Percentiles rank a stretch among this genome's conserved stretches.
Conservation (phyloP, 2,888 invertebrate genomes). For the Rhamphomyia laevipes region DNA sequence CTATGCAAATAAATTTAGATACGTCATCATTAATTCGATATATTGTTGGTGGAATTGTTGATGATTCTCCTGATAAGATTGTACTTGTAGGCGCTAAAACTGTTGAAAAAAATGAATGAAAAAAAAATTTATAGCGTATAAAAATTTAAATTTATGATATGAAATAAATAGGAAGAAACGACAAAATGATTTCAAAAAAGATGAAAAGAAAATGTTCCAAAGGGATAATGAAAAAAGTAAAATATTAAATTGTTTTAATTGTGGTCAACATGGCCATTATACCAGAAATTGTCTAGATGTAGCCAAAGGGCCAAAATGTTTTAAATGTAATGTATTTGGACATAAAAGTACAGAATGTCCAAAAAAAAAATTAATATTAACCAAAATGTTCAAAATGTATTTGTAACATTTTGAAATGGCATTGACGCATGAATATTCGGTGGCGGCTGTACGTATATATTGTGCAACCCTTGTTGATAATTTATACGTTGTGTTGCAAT, state of each 20-base stretch:
- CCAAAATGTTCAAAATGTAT: not conserved
- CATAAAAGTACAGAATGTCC: constrained; percentile 13
- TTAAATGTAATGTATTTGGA: constrained; percentile 20
- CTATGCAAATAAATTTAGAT: constrained; percentile 1
- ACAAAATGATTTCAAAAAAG: not conserved
- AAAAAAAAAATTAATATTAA: not conserved
- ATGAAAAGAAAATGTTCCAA: not conserved
- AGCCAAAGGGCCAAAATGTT: constrained; percentile 22
- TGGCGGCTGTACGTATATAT: too few relatives aligned
- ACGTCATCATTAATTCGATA: constrained; percentile 1
- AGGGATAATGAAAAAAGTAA: not conserved
- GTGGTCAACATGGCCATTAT: constrained; percentile 10
- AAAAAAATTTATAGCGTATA: constrained; percentile 4
- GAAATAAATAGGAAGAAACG: not conserved
- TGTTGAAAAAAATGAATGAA: not conserved
- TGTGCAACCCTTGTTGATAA: too few relatives aligned
- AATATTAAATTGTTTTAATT: constrained; percentile 12
- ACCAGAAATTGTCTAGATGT: constrained; percentile 10
- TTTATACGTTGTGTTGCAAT: too few relatives aligned
- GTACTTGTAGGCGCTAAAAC: constrained; percentile 1
- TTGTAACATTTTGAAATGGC: too few relatives aligned
- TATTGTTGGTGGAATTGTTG: constrained; percentile 3
- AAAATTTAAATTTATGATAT: not conserved
- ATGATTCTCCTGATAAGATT: constrained; percentile 1
- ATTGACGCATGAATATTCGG: too few relatives aligned